phyloP scores from a whole-genome alignment of 2,113 vertebrate species.

The Azemiops feae region DNA sequence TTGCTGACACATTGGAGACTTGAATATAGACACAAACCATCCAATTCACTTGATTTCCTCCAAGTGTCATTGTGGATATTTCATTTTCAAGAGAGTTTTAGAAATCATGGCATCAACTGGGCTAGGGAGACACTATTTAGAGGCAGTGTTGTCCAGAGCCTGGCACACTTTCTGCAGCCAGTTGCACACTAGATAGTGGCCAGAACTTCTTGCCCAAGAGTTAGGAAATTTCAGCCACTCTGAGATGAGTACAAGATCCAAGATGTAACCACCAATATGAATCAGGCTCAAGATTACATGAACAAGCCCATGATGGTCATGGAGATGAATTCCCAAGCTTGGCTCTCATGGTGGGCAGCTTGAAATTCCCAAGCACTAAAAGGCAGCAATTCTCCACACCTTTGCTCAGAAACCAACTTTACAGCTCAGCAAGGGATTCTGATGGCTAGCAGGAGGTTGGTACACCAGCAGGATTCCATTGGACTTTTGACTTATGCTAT shows the following conservation, averaged over 20 bases:
- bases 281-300: not conserved
- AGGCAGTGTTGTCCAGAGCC: not conserved
- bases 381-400: not conserved
- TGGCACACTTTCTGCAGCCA: not conserved
- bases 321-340: not conserved
- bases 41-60: not conserved
- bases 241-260: not conserved
- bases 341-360: not conserved
- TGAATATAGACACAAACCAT: not conserved
- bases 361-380: not conserved
- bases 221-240: not conserved
- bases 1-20: not conserved
- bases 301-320: not conserved
- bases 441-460: not conserved
- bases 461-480: not conserved
- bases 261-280: not conserved
- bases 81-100: not conserved
- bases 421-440: not conserved
- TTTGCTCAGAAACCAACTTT: not conserved
- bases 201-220: not conserved
- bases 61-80: not conserved
- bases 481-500: not conserved
- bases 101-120: not conserved
- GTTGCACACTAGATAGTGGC: not conserved
- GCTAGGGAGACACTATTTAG: not conserved